A percentile compares a stretch with the other conserved stretches of the same genome.
These are phyloP conservation scores for Labeo calbasu DNA, from an alignment of 2,797 vertebrate species.

Conservation along the genomic window DNA sequence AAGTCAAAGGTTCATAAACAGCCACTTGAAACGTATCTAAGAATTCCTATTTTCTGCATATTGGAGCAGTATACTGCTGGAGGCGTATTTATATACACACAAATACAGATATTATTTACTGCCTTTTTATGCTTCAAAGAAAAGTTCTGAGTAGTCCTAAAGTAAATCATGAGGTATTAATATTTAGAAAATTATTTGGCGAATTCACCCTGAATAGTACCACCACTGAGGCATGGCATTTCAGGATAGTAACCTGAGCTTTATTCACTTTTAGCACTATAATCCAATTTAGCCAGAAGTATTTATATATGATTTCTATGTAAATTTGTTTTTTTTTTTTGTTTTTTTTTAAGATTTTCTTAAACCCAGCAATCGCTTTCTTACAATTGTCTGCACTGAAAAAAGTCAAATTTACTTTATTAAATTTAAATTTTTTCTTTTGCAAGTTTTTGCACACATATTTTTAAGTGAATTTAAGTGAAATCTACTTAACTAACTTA, in stretches of 20 bases:
- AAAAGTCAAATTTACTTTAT: no score
- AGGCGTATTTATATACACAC: constrained; percentile 44
- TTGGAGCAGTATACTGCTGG: constrained; percentile 67
- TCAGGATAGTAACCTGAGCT: background rate
- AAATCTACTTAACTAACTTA: no score
- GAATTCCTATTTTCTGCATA: constrained; percentile 71
- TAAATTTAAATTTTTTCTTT: no score
- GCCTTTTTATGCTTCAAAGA: constrained; percentile 34
- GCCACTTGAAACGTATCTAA: constrained; percentile 73
- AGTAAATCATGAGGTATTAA: constrained; percentile 43
- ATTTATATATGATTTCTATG: background rate
- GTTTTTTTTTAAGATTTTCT: background rate
- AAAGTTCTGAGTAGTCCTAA: constrained; percentile 30
- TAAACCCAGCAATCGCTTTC: background rate
- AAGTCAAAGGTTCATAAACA: constrained; percentile 74
- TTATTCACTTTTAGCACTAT: background rate
- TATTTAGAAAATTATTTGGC: constrained; percentile 36
- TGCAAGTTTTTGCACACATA: no score
- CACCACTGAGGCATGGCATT: background rate
- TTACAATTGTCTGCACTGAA: background rate
- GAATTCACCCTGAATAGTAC: background rate
- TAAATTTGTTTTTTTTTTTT: background rate
- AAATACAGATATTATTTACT: constrained; percentile 39
- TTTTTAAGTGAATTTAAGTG: no score
- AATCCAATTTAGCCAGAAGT: background rate